Evolutionary conservation across 1,140 invertebrate species (phyloP), one percentile per base, ranked within the genome.

Genomic region (Calephelis nemesis): DNA sequence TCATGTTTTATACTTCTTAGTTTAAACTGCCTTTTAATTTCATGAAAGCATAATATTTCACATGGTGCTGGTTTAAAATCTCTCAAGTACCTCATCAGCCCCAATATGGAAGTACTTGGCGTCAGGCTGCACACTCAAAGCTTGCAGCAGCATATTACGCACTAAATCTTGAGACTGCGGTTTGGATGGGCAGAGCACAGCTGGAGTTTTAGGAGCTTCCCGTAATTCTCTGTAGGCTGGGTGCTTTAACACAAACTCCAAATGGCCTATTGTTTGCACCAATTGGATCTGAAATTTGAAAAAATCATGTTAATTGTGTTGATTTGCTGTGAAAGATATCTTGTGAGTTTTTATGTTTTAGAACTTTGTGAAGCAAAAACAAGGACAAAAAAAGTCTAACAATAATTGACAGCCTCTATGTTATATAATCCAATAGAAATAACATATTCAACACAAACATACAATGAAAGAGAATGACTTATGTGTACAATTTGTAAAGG

Each of bases 221-320:
- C 98, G 91, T 9, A 98, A 82, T 15, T 94, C 92, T 65, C 92
- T 83, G 87, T 95, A 98, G 73, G 95, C 93, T 45, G 95, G 92
- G 77, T 97, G 94, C 85, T 99, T 99, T 40, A 99, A 91, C 0
- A 97, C 95, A 94, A 97, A 99, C 93, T 99, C 98, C 84, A 98
- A 88, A 89, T 99, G 98, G 0, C 98, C 98, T 87, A 99, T 98
- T 2, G 98, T 98, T 92, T 99, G 98, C 13, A 99, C 93, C 11
- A 99, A 92, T 47, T 98, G 98, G 75, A 99, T 97, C 62, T 92
- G 73, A 39, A 85, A 79, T 54, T 30, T 7, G n/a, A 13, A 50
- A 50, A 6, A 4, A 50, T n/a, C 12, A 13, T 50, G 49, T 7
- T 50, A 50, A 50, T 45, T 45, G 8, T 45, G 8, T 1, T 45